These are phyloP conservation scores for Vandiemenella viatica DNA, from an alignment of 2,888 invertebrate species.

Conservation along the genomic window DNA sequence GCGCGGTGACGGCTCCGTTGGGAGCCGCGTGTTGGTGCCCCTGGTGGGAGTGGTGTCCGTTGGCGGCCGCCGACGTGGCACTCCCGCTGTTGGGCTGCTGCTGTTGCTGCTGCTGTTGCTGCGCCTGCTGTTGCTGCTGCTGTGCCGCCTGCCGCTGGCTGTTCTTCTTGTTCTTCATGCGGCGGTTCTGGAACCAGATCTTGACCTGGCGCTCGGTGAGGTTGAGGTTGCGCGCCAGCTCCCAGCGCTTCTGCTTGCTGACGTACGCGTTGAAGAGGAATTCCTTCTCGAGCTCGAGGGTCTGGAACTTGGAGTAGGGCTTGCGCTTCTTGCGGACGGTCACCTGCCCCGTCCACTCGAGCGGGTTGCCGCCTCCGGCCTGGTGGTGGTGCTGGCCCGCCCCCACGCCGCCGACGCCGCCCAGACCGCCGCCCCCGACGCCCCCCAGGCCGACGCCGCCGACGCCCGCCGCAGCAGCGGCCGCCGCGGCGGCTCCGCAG, in stretches of 20 bases:
- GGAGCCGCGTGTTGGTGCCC: too few relatives aligned
- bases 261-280: conserved; percentile 97
- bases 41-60: conserved; percentile 25
- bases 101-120: conserved; percentile 62
- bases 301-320: conserved; percentile 96
- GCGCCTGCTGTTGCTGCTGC: conserved; percentile 66
- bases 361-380: conserved; percentile 46
- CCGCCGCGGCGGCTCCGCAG: too few relatives aligned
- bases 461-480: too few relatives aligned
- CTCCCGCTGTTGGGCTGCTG: conserved; percentile 32
- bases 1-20: too few relatives aligned
- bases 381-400: conserved; percentile 1
- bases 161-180: conserved; percentile 99
- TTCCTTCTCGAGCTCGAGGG: conserved; percentile 93
- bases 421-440: too few relatives aligned
- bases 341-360: conserved; percentile 87
- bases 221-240: conserved; percentile 89
- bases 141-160: conserved; percentile 77
- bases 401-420: conserved; percentile 11
- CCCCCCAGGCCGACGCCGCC: too few relatives aligned
- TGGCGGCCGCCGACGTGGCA: too few relatives aligned
- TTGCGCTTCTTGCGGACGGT: conserved; percentile 96
- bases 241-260: conserved; percentile 97
- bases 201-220: conserved; percentile 94
- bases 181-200: conserved; percentile 98